Evolutionary conservation across 2,113 vertebrate species (phyloP).

Genomic region (Datnioides undecimradiatus): DNA sequence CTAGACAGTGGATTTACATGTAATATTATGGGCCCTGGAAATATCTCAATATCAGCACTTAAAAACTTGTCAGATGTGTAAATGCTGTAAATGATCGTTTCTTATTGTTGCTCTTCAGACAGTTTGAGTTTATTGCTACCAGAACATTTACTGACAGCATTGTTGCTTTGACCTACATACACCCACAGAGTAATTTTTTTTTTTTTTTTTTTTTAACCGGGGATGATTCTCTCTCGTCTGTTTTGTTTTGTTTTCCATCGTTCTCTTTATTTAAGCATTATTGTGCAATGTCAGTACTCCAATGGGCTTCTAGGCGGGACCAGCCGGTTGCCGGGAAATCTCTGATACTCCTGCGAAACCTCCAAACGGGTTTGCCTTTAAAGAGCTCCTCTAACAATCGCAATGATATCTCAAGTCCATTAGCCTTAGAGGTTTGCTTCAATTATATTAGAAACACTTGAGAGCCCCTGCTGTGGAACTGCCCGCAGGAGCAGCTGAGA

Average conservation of each 20-base stretch:
- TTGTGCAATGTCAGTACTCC: slow-evolving; percentile 14
- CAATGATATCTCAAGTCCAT: slow-evolving; percentile 72
- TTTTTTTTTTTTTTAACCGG: no score
- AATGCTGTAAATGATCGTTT: background rate
- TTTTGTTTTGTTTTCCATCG: slow-evolving; percentile 12
- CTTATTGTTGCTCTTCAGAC: background rate
- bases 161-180: background rate
- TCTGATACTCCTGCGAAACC: background rate
- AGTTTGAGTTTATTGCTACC: background rate
- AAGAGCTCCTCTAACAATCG: slow-evolving; percentile 23
- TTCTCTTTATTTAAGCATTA: background rate
- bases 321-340: background rate
- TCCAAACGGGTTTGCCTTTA: slow-evolving; percentile 28
- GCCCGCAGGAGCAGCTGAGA: slow-evolving; percentile 60
- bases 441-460: slow-evolving; percentile 64
- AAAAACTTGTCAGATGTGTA: background rate
- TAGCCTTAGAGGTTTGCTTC: slow-evolving; percentile 70
- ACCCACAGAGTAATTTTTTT: background rate
- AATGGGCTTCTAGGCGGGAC: background rate
- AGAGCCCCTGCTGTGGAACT: slow-evolving; percentile 69
- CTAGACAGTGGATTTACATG: no score
- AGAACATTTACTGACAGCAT: background rate
- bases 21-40: no score
- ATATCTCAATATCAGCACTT: background rate
- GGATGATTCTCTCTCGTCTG: background rate